Base-by-base conservation (phyloP, 1,140 invertebrate species). In the Harpegnathos saltator region DNA sequence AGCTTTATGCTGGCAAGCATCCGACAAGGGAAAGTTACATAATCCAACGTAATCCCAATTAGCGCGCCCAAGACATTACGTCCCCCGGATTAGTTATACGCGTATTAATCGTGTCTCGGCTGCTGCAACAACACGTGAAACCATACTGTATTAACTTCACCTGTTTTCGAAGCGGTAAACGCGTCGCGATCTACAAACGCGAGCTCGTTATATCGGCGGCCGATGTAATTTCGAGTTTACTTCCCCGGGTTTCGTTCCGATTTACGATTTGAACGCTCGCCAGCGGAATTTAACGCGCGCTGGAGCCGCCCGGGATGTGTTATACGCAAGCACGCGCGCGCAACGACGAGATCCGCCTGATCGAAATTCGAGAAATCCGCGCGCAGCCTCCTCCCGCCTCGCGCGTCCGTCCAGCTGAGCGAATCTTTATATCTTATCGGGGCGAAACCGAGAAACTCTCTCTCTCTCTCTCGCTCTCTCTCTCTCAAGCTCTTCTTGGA, bases 1-100 rank as follows among this genome's bases (percentile, higher is more conserved):
- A 26, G 65, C 33, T 29, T 80, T 48, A 11, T 33, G 33, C 65
- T 4, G 38, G 65, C 65, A 38, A 59, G 24, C 50, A 78, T 77
- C 48, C 61, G 61, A 73, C 78, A 85, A 72, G 63, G 59, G 77
- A 44, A 73, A 82, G 63, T 62, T 81, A 59, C 63, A 73, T 86
- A 86, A 86, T 87, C 86, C 68, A 19, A 52, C 71, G 56, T 87
- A 83, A 84, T 87, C 74, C 74, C 82, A 52, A 84, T 84, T 87
- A 84, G 86, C 61, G 73, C 69, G n/a, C 26, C 56, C 73, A 86
- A 84, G 66, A 87, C 74, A 80, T 86, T 84, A 83, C 72, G 74
- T 80, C 66, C 69, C 54, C 69, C 54, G 66, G 85, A 83, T 87
- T 87, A 83, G 65, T 69, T 77, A 58, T 80, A 59, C 22, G 38